Percentiles rank a stretch among this genome's conserved stretches.
Conservation (phyloP, 1,140 invertebrate genomes). For the Brachionus plicatilis region DNA sequence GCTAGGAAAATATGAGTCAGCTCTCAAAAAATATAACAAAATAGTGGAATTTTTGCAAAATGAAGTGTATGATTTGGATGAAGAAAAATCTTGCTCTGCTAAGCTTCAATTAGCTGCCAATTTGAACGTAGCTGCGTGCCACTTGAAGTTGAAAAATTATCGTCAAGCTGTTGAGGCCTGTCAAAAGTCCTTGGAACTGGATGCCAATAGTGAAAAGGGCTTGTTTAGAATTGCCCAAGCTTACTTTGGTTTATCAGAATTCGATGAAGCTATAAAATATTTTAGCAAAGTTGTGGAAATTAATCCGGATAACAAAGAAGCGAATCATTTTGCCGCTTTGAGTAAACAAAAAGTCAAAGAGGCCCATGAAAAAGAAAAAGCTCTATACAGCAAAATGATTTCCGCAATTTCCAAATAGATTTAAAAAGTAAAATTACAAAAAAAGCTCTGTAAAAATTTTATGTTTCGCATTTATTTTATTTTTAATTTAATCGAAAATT, state of each 20-base stretch:
- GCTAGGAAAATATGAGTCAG: conserved; percentile 24
- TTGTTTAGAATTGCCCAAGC: conserved; percentile 80
- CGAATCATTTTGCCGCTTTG: conserved; percentile 48
- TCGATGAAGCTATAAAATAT: conserved; percentile 69
- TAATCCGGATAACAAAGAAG: conserved; percentile 76
- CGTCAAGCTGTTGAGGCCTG: conserved; percentile 64
- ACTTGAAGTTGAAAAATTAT: conserved; percentile 72
- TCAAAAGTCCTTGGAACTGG: conserved; percentile 68
- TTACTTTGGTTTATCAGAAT: conserved; percentile 68
- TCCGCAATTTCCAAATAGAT: conserved; percentile 7
- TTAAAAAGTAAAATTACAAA: not conserved
- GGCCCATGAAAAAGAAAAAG: conserved; percentile 31
- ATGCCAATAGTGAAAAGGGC: conserved; percentile 78
- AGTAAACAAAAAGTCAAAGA: conserved; percentile 31
- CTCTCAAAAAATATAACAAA: conserved; percentile 29
- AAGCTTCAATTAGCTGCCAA: conserved; percentile 21
- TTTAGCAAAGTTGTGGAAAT: conserved; percentile 68
- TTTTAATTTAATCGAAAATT: not conserved
- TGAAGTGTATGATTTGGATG: not conserved
- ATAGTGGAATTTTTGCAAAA: conserved; percentile 19
- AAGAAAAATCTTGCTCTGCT: not conserved
- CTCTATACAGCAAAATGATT: conserved; percentile 36
- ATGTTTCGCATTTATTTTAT: not conserved
- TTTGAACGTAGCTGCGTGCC: conserved; percentile 74
- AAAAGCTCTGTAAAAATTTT: not conserved